Evolutionary conservation across 92 coral and sea anemone genomes (phyloP).

Genomic region (Isaurus tuberculatus): DNA sequence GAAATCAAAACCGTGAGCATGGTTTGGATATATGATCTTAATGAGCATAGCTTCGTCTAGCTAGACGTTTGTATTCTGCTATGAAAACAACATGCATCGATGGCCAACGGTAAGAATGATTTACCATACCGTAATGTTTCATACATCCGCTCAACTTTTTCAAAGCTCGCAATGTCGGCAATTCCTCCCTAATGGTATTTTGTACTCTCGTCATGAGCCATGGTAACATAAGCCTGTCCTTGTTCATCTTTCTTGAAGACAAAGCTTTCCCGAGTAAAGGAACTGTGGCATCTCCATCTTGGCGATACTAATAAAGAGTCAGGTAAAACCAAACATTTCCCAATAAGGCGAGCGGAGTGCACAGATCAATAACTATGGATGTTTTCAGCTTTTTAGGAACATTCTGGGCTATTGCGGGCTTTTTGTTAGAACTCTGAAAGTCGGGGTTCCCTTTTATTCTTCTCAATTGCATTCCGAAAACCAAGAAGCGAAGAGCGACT

Average conservation of each 20-base stretch:
- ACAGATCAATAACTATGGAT: slow-evolving; percentile 3
- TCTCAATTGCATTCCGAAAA: slow-evolving; percentile 54
- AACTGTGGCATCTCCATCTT: slow-evolving; percentile 61
- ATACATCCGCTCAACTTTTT: slow-evolving; percentile 47
- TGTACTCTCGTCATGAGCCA: slow-evolving; percentile 54
- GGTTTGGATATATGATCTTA: too few relatives aligned
- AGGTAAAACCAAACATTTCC: slow-evolving; percentile 69
- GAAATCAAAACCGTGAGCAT: too few relatives aligned
- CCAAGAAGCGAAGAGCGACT: slow-evolving; percentile 54
- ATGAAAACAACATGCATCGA: too few relatives aligned
- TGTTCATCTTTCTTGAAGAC: slow-evolving; percentile 28
- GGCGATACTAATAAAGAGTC: slow-evolving; percentile 56
- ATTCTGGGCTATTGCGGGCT: slow-evolving; percentile 9
- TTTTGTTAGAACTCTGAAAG: slow-evolving; percentile 36
- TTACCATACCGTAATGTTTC: too few relatives aligned
- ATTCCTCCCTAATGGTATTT: slow-evolving; percentile 60
- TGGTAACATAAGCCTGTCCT: slow-evolving; percentile 14
- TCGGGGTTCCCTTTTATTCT: slow-evolving; percentile 45
- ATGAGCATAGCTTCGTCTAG: too few relatives aligned
- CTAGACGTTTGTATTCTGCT: too few relatives aligned
- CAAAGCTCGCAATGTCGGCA: slow-evolving; percentile 32
- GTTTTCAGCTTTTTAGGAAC: slow-evolving; percentile 27
- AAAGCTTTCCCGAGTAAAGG: slow-evolving; percentile 48
- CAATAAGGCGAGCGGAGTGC: slow-evolving; percentile 58
- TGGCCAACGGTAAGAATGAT: too few relatives aligned